These are phyloP conservation scores for Megaustenia siamemsis DNA, from an alignment of 2,888 invertebrate species.

Conservation along the genomic window DNA sequence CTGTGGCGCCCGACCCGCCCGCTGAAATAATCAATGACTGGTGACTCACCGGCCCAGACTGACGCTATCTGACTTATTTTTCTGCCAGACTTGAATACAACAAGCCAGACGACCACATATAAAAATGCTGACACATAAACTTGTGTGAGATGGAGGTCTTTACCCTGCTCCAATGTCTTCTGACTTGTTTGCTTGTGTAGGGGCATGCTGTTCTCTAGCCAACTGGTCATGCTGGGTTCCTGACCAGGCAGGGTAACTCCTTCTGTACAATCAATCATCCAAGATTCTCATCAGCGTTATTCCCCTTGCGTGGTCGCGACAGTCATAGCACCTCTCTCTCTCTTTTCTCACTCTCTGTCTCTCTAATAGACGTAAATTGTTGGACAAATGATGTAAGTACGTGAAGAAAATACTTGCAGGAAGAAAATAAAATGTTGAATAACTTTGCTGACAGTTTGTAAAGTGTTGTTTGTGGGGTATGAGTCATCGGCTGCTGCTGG, in stretches of 20 bases:
- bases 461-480: no score
- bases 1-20: background rate
- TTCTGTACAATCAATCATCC: no score
- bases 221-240: no score
- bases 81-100: background rate
- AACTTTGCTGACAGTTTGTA: no score
- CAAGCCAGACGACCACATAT: background rate
- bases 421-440: no score
- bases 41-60: constrained; percentile 20
- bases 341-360: background rate
- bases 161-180: background rate
- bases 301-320: no score
- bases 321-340: no score
- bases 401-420: no score
- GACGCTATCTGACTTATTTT: background rate
- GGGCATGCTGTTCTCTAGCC: background rate
- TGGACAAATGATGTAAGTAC: background rate
- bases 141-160: background rate
- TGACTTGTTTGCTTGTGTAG: background rate
- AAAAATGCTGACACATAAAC: constrained; percentile 30
- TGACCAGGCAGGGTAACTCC: no score
- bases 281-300: no score
- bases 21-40: background rate
- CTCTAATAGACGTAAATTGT: background rate
- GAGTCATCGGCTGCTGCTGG: no score